Evolutionary conservation across 2,888 invertebrate species (phyloP), one percentile per base, ranked within the genome.

Genomic region (Xylota segnis): DNA sequence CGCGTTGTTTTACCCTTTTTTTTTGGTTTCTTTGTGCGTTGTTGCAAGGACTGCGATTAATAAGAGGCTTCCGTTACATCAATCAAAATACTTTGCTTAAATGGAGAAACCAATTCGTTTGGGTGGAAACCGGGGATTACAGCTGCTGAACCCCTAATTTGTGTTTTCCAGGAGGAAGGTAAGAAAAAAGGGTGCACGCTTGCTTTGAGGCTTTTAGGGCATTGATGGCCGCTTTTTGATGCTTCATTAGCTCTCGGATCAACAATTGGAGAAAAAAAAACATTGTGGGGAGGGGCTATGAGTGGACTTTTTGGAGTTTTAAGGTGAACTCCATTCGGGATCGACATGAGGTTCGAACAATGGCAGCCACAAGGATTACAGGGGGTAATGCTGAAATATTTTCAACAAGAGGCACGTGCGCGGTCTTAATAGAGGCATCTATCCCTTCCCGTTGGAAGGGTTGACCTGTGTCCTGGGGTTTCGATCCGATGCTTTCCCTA

Each of bases 21-120:
- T 47, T 34, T 12, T 12, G 1, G 23, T 23, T 23, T 23, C 23
- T 3, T 23, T 23, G 2, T 23, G 23, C 3, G n/a, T 12, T 16
- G 5, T 14, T 3, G 32, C 29, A 56, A 59, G 59, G 40, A 37
- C 72, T 23, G 47, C 50, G 61, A 61, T 63, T 74, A 61, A 61
- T 61, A 63, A 61, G 40, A 37, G 52, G 58, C 59, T 76, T 59
- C 66, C 77, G 54, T 54, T 54, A 43, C 59, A 77, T 61, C 70
- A 61, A 77, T 63, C 61, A 63, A 61, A 70, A 70, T 61, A 52
- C 43, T 10, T 37, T 16, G 32, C 16, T 32, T 47, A 50, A 59
- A 61, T 50, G 29, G 45, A 56, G 34, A 65, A 47, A 37, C 58
- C 66, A 50, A 76, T 75, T 75, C 65, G 75, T 75, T 65, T 47